phyloP scores from a whole-genome alignment of 2,888 invertebrate species.

The Halictus ligatus region DNA sequence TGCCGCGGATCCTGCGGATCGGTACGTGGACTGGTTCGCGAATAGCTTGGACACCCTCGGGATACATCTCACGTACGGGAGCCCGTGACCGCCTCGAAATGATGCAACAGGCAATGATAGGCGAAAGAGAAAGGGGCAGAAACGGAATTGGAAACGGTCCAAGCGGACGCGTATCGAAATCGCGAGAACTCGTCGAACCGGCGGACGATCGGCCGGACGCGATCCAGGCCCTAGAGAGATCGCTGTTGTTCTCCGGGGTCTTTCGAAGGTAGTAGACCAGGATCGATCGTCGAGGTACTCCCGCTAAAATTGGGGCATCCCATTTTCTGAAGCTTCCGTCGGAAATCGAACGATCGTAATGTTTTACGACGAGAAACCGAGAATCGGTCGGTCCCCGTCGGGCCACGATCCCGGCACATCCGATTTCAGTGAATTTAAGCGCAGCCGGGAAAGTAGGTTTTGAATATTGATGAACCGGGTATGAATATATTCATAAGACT shows the following conservation, averaged over 20 bases:
- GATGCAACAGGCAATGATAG: slow-evolving; percentile 72
- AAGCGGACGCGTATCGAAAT: slow-evolving; percentile 49
- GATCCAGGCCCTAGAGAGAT: neutral
- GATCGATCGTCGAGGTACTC: slow-evolving; percentile 1
- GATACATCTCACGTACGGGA: slow-evolving; percentile 61
- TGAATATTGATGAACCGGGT: slow-evolving; percentile 72
- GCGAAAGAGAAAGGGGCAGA: slow-evolving; percentile 56
- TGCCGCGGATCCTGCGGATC: slow-evolving; percentile 62
- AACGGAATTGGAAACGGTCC: slow-evolving; percentile 70
- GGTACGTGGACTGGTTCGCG: slow-evolving; percentile 57
- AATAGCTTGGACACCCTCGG: slow-evolving; percentile 43
- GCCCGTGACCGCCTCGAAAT: slow-evolving; percentile 55
- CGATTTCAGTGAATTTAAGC: slow-evolving; percentile 68
- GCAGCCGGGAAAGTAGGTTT: slow-evolving; percentile 68
- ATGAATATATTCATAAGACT: slow-evolving; percentile 73
- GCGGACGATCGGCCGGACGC: slow-evolving; percentile 34
- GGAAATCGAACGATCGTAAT: slow-evolving; percentile 41
- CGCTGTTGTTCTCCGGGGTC: neutral
- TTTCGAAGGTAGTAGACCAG: neutral
- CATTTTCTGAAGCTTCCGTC: neutral
- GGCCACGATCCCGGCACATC: slow-evolving; percentile 41
- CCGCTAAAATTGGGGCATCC: neutral
- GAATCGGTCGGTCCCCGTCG: slow-evolving; percentile 43
- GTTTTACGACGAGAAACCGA: slow-evolving; percentile 51
- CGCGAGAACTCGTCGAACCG: slow-evolving; percentile 18